phyloP scores from a whole-genome alignment of 2,797 vertebrate genomes.

The Sebastes vulpes region DNA sequence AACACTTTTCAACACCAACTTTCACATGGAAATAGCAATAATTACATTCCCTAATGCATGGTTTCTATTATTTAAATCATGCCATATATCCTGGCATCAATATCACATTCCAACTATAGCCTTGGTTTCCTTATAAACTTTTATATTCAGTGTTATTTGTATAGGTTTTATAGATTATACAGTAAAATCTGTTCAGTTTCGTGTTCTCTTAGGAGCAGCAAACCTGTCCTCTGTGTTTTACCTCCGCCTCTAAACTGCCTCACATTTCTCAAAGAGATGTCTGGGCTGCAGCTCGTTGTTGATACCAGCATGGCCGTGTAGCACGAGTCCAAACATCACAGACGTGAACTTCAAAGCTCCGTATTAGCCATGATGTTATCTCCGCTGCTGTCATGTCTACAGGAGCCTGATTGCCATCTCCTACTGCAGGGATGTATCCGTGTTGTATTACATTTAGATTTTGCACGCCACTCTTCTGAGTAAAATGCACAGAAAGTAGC shows the following conservation, averaged over 20 bases:
- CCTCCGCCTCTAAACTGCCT: neutral
- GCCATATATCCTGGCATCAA: neutral
- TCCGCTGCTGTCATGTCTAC: conserved; percentile 35
- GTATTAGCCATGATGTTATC: conserved; percentile 56
- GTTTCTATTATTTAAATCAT: neutral
- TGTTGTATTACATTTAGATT: neutral
- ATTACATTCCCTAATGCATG: neutral
- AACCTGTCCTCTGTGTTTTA: conserved; percentile 24
- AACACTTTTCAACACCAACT: too few relatives aligned
- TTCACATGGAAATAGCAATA: neutral
- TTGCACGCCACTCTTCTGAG: neutral
- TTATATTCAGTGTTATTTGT: neutral
- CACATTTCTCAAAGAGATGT: neutral
- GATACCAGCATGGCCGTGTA: conserved; percentile 10
- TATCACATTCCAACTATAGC: neutral
- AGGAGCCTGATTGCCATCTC: conserved; percentile 26
- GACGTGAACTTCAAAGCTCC: conserved; percentile 31
- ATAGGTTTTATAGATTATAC: neutral
- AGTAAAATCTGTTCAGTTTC: neutral
- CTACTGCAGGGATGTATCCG: neutral
- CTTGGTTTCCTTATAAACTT: neutral
- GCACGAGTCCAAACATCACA: conserved; percentile 14
- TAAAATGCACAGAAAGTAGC: neutral
- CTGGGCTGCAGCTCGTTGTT: conserved; percentile 12
- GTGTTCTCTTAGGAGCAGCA: conserved; percentile 20